Conservation (phyloP, 2,113 vertebrate genomes). For the Podarcis cretensis region DNA sequence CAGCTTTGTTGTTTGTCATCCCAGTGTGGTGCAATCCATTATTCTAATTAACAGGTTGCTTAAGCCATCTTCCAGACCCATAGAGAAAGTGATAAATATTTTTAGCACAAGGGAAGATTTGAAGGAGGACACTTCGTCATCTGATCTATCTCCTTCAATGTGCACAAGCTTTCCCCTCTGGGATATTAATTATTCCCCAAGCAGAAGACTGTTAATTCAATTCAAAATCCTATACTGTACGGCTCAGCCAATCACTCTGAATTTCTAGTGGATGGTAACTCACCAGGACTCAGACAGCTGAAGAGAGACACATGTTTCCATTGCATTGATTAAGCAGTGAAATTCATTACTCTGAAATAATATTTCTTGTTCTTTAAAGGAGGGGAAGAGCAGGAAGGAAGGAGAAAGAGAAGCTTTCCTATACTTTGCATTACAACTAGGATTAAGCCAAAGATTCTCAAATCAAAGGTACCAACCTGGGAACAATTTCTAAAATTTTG, state of each 20-base stretch:
- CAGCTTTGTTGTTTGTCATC: background rate
- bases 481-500: background rate
- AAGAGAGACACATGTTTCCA: slow-evolving; percentile 11
- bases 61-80: background rate
- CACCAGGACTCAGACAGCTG: background rate
- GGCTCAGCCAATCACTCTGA: background rate
- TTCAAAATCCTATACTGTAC: background rate
- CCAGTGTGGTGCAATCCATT: background rate
- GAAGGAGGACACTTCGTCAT: slow-evolving; percentile 17
- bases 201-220: background rate
- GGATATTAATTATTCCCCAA: slow-evolving; percentile 32
- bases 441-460: background rate
- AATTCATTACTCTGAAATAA: slow-evolving; percentile 1
- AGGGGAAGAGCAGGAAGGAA: background rate
- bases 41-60: slow-evolving; percentile 29
- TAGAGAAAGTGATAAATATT: slow-evolving; percentile 26
- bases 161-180: background rate
- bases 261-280: slow-evolving; percentile 6
- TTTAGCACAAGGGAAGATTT: background rate
- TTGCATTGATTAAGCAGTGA: slow-evolving; percentile 4
- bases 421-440: background rate
- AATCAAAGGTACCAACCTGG: background rate
- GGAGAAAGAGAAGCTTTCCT: background rate
- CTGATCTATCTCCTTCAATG: slow-evolving; percentile 19
- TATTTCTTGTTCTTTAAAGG: background rate